These are phyloP conservation scores for Neotoma lepida DNA, from an alignment of 2,113 vertebrate species.

Conservation along the genomic window DNA sequence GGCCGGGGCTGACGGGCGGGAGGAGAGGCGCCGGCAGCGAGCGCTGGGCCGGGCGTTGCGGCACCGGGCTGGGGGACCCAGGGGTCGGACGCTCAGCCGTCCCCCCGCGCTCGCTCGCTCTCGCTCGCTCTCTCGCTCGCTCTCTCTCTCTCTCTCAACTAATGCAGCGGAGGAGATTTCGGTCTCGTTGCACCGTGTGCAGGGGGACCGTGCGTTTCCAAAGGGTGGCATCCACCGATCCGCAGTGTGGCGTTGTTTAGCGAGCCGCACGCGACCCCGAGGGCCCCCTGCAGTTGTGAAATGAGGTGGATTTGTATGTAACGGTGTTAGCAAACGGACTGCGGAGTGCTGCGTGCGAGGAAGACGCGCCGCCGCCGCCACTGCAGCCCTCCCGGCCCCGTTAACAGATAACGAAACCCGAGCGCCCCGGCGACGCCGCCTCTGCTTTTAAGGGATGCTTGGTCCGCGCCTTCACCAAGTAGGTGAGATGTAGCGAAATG, in stretches of 20 bases:
- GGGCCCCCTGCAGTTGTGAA: constrained; percentile 51
- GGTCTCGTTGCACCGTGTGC: not conserved
- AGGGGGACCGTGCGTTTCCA: not conserved
- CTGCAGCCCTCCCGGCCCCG: constrained; percentile 38
- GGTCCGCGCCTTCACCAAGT: not conserved
- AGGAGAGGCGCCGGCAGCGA: not conserved
- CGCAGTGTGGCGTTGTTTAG: not conserved
- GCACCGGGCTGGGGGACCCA: not conserved
- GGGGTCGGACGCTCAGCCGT: not conserved
- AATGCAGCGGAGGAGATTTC: not conserved
- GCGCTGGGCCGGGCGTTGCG: not conserved
- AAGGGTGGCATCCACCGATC: not conserved
- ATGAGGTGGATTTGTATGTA: constrained; percentile 60
- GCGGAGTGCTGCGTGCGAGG: constrained; percentile 53
- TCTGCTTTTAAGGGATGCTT: not conserved
- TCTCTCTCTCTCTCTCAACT: not conserved
- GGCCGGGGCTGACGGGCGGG: not conserved
- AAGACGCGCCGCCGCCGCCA: constrained; percentile 55
- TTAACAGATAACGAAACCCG: not conserved
- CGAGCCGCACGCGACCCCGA: not conserved
- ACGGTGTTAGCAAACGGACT: constrained; percentile 37
- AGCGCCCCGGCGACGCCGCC: not conserved
- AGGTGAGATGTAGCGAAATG: not conserved
- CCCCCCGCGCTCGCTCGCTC: no score
- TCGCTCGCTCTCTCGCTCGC: not conserved